phyloP scores from a whole-genome alignment of 2,797 vertebrate species.

The Craterocephalus amniculus region DNA sequence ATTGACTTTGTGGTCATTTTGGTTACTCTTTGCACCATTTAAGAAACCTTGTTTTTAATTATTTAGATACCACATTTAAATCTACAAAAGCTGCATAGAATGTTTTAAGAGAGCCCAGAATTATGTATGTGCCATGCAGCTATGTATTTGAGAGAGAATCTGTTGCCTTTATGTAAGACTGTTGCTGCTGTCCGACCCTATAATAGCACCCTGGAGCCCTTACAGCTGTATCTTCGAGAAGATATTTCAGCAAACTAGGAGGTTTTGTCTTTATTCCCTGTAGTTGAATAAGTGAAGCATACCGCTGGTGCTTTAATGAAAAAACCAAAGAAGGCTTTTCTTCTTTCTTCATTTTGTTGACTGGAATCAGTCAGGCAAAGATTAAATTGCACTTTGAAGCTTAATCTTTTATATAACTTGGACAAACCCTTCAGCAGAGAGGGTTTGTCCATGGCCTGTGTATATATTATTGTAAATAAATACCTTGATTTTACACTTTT shows the following conservation, averaged over 20 bases:
- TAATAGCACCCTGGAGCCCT: conserved; percentile 52
- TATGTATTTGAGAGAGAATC: conserved; percentile 51
- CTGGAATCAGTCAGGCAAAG: neutral
- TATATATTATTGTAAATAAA: too few relatives aligned
- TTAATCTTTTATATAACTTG: neutral
- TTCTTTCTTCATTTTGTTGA: conserved; percentile 17
- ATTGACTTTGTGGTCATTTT: conserved; percentile 59
- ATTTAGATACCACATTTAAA: conserved; percentile 53
- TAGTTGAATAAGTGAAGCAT: conserved; percentile 36
- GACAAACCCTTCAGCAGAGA: neutral
- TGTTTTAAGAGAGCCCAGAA: conserved; percentile 58
- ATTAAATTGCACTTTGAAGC: conserved; percentile 16
- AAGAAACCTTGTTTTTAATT: conserved; percentile 59
- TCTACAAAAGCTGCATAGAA: conserved; percentile 37
- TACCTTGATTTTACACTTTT: too few relatives aligned
- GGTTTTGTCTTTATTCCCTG: conserved; percentile 31
- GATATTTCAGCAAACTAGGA: conserved; percentile 38
- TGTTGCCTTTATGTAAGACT: conserved; percentile 60
- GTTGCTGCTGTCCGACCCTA: conserved; percentile 49
- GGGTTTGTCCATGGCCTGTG: neutral
- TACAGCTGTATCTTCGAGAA: conserved; percentile 42
- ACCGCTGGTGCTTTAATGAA: conserved; percentile 16
- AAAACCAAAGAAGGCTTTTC: conserved; percentile 11
- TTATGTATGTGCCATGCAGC: conserved; percentile 56
- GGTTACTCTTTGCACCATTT: conserved; percentile 58